Conservation (phyloP, 2,888 invertebrate genomes). For the Lasioglossum vierecki region DNA sequence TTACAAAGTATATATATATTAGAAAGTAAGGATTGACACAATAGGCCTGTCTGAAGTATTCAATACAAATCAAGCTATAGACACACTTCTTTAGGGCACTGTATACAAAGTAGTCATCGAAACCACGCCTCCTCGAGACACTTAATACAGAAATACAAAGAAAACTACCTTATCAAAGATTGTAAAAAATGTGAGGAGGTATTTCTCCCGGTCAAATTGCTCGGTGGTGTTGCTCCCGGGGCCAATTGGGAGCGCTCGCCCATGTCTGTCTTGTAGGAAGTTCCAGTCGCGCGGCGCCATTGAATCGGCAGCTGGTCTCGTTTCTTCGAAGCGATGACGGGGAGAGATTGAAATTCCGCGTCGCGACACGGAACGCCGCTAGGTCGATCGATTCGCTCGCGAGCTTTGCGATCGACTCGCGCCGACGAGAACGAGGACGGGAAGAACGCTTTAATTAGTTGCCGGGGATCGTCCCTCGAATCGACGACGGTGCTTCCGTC, state of each 20-base stretch:
- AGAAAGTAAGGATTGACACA: too few relatives aligned
- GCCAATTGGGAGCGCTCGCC: not conserved
- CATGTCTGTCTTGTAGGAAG: not conserved
- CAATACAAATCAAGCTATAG: not conserved
- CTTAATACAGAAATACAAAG: not conserved
- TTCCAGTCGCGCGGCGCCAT: not conserved
- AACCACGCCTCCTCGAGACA: not conserved
- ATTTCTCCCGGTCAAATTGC: not conserved
- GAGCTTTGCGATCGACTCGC: slow-evolving; percentile 36
- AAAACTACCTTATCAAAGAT: not conserved
- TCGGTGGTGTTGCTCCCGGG: not conserved
- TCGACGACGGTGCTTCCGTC: slow-evolving; percentile 36
- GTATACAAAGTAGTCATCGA: too few relatives aligned
- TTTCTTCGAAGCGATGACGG: not conserved
- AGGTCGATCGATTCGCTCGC: not conserved
- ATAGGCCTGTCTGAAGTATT: not conserved
- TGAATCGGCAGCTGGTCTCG: not conserved
- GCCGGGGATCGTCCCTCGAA: slow-evolving; percentile 29
- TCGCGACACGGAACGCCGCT: not conserved
- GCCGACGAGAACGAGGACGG: slow-evolving; percentile 27
- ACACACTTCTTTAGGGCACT: too few relatives aligned
- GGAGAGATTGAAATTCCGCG: slow-evolving; percentile 4
- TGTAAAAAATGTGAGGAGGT: not conserved
- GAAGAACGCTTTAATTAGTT: slow-evolving; percentile 43
- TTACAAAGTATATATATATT: not conserved